Conservation (phyloP, 2,888 invertebrate genomes). For the Villa cingulata region DNA sequence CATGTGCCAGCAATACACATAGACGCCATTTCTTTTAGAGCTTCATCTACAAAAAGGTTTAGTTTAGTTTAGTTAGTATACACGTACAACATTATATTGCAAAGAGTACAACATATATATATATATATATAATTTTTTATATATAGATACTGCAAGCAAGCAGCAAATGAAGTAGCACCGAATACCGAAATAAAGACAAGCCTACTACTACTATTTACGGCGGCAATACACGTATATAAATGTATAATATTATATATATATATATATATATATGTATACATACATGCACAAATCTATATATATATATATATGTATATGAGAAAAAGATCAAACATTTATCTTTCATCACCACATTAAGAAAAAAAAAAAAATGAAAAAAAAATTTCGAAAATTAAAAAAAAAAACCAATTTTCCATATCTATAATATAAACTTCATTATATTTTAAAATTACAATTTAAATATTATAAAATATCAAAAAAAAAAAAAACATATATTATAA, state of each 20-base stretch:
- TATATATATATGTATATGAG: background rate
- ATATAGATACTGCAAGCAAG: too few species aligned
- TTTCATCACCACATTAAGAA: background rate
- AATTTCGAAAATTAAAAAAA: background rate
- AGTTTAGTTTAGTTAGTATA: too few species aligned
- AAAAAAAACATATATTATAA: slow-evolving; percentile 1
- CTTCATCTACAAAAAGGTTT: background rate
- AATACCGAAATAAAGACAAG: too few species aligned
- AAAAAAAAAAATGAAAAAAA: background rate
- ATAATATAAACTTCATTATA: too few species aligned
- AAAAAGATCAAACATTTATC: background rate
- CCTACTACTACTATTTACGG: too few species aligned
- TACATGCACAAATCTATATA: background rate
- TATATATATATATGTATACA: background rate
- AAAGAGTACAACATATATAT: too few species aligned
- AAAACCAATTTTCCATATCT: background rate
- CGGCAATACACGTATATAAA: background rate
- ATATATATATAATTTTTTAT: too few species aligned
- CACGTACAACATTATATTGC: too few species aligned
- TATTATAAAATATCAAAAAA: background rate
- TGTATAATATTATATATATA: background rate
- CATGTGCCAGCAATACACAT: slow-evolving; percentile 11
- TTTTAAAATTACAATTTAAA: too few species aligned
- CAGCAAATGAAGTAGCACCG: too few species aligned
- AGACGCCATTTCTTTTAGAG: slow-evolving; percentile 13